A percentile compares a stretch with the other conserved stretches of the same genome.
Conservation (phyloP, 1,140 invertebrate species). For the Macrosteles quadrilineatus region DNA sequence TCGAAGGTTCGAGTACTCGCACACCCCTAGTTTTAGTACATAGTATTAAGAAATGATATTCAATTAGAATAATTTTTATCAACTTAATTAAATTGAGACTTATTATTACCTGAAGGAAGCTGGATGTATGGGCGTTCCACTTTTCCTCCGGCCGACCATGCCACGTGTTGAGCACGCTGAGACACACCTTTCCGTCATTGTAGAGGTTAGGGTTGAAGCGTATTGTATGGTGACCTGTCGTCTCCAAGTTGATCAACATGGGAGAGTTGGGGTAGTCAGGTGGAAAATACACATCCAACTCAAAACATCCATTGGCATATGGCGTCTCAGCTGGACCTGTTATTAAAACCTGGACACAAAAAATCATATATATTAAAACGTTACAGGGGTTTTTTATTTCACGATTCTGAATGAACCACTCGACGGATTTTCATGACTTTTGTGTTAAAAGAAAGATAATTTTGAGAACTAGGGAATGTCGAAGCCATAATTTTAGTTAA, state of each 20-base stretch:
- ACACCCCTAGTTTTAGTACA: too few relatives aligned
- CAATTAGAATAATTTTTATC: too few relatives aligned
- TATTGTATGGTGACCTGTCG: conserved; percentile 90
- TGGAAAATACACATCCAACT: conserved; percentile 91
- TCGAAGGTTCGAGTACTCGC: too few relatives aligned
- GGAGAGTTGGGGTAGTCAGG: conserved; percentile 77
- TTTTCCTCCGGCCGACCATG: conserved; percentile 98
- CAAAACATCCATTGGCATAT: conserved; percentile 87
- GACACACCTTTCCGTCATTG: conserved; percentile 95
- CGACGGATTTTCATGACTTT: too few relatives aligned
- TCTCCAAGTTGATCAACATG: conserved; percentile 85
- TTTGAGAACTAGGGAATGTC: too few relatives aligned
- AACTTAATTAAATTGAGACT: too few relatives aligned
- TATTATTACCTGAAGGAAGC: conserved; percentile 92
- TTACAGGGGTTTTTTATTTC: too few relatives aligned
- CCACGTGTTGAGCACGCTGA: conserved; percentile 96
- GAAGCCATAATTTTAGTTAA: too few relatives aligned
- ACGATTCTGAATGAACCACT: too few relatives aligned
- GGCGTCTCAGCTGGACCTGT: conserved; percentile 88
- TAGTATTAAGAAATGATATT: too few relatives aligned
- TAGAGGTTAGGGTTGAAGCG: conserved; percentile 98
- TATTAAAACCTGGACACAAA: conserved; percentile 84
- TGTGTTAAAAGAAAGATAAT: too few relatives aligned
- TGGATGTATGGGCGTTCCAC: conserved; percentile 97
- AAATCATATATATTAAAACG: too few relatives aligned